Conservation (phyloP, 2,797 vertebrate species). For the Galagoides demidoff region DNA sequence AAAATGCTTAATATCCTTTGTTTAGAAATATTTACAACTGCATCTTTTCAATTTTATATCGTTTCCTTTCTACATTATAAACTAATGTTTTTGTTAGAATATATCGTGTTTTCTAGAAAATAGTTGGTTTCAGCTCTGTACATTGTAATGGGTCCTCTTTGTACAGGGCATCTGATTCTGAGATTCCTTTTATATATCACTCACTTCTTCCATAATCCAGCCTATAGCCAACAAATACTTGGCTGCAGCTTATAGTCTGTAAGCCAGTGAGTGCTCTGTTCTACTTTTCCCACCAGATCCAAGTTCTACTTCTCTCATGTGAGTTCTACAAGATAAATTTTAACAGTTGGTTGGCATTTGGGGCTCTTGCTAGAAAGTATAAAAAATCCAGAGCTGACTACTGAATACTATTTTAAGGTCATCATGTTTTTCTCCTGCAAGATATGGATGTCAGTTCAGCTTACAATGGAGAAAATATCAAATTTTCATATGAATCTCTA, state of each 20-base stretch:
- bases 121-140: not conserved
- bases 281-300: not conserved
- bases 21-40: conserved; percentile 1
- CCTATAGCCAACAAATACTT: not conserved
- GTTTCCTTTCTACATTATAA: not conserved
- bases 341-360: conserved; percentile 19
- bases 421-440: not conserved
- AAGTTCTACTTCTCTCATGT: not conserved
- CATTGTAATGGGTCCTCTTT: not conserved
- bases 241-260: not conserved
- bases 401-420: conserved; percentile 48
- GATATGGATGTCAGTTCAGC: not conserved
- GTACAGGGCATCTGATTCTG: not conserved
- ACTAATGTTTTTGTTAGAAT: not conserved
- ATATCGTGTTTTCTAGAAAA: conserved; percentile 58
- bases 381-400: not conserved
- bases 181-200: not conserved
- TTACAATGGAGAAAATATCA: conserved; percentile 13
- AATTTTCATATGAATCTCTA: conserved; percentile 50
- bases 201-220: not conserved
- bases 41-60: not conserved
- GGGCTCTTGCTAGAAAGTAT: conserved; percentile 7
- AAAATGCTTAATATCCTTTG: conserved; percentile 25
- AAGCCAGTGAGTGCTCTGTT: not conserved
- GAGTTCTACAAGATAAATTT: conserved; percentile 38